Conservation (phyloP, 2,113 vertebrate genomes). For the Oenanthe melanoleuca region DNA sequence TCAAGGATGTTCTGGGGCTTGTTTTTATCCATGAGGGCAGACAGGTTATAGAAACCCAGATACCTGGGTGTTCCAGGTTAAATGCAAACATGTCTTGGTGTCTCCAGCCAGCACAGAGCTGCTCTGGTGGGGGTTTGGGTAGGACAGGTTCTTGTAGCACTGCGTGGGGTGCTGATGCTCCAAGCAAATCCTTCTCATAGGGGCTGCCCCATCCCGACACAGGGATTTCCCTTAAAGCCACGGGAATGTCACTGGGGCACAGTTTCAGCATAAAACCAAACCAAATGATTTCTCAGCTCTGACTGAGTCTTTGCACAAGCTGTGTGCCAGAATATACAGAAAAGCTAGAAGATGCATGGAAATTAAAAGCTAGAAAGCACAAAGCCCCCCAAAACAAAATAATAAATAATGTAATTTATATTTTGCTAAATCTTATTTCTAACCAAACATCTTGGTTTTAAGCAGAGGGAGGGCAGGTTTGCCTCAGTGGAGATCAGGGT, state of each 20-base stretch:
- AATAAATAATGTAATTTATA: background rate
- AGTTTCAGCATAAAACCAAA: background rate
- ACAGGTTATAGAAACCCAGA: background rate
- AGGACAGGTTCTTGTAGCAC: background rate
- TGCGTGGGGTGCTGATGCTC: accelerated
- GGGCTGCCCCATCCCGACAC: accelerated
- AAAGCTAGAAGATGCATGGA: background rate
- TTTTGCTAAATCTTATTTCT: background rate
- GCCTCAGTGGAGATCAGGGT: background rate
- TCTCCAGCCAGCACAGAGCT: background rate
- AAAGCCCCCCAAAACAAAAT: background rate
- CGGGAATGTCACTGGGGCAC: background rate
- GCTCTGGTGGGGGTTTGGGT: background rate
- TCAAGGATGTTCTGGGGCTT: background rate
- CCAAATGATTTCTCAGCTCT: background rate
- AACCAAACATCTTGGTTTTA: background rate
- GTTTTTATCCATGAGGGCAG: background rate
- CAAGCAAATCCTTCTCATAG: background rate
- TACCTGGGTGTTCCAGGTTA: background rate
- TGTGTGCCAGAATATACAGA: background rate
- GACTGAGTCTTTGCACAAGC: background rate
- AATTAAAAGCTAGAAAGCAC: background rate
- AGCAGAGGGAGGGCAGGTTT: background rate
- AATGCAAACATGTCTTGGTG: background rate
- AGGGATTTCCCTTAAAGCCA: background rate